Conservation (phyloP, 2,888 invertebrate species). For the Tetragonula carbonaria region DNA sequence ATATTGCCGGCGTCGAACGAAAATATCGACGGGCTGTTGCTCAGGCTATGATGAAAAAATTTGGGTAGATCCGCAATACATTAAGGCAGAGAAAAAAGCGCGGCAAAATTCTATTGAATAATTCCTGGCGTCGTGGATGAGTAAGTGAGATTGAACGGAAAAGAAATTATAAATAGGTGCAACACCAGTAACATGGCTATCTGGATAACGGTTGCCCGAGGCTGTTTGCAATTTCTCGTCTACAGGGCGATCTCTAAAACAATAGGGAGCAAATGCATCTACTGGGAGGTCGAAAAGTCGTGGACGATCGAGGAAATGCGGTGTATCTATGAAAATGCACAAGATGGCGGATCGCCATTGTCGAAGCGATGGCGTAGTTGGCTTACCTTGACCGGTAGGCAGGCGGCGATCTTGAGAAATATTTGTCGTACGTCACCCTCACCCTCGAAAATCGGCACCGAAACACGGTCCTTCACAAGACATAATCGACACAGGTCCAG, state of each 20-base stretch:
- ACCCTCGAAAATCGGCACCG: conserved; percentile 89
- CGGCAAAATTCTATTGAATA: conserved; percentile 61
- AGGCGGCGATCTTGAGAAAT: conserved; percentile 89
- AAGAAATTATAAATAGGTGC: conserved; percentile 39
- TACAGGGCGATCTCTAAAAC: conserved; percentile 45
- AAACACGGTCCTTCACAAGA: conserved; percentile 86
- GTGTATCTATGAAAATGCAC: conserved; percentile 56
- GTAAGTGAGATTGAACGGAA: conserved; percentile 14
- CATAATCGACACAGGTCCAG: conserved; percentile 83
- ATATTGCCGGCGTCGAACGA: not conserved
- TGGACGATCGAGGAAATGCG: conserved; percentile 44
- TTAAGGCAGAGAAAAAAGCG: conserved; percentile 59
- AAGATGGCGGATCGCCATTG: conserved; percentile 79
- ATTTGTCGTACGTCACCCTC: conserved; percentile 87
- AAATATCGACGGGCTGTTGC: not conserved
- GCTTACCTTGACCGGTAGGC: conserved; percentile 90
- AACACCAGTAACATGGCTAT: not conserved
- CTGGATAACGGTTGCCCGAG: not conserved
- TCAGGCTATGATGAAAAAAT: not conserved
- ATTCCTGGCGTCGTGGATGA: conserved; percentile 47
- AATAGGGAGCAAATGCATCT: conserved; percentile 38
- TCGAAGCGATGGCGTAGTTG: conserved; percentile 75
- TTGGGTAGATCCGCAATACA: conserved; percentile 15
- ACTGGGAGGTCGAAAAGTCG: conserved; percentile 66
- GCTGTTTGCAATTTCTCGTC: conserved; percentile 14